A percentile compares a stretch with the other conserved stretches of the same genome.
phyloP scores from a whole-genome alignment of 2,113 vertebrate species.

The Acanthisitta chloris region DNA sequence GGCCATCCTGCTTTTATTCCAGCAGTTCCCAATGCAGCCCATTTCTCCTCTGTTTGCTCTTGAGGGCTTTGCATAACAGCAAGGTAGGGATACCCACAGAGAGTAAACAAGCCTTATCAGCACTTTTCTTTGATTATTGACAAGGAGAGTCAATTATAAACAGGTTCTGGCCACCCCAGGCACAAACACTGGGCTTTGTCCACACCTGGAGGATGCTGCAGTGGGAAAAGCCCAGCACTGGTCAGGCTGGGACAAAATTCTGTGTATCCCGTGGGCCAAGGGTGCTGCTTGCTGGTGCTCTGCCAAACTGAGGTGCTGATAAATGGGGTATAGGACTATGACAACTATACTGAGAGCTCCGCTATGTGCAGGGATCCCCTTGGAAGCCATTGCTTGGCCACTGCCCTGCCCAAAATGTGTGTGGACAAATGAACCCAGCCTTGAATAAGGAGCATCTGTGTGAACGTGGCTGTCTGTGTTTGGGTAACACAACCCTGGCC shows the following conservation, averaged over 20 bases:
- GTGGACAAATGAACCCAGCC: not conserved
- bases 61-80: not conserved
- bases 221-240: not conserved
- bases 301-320: not conserved
- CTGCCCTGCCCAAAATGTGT: not conserved
- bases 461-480: not conserved
- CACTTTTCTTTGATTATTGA: not conserved
- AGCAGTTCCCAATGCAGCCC: not conserved
- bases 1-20: not conserved
- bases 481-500: not conserved
- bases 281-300: not conserved
- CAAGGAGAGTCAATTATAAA: not conserved
- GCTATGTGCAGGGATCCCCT: too few species aligned
- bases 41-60: not conserved
- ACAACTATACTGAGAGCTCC: not conserved
- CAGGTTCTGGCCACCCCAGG: not conserved
- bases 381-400: not conserved
- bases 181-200: not conserved
- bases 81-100: not conserved
- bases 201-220: not conserved
- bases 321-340: not conserved
- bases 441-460: not conserved
- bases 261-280: too few species aligned
- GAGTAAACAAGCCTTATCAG: not conserved
- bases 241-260: not conserved